Percentiles rank a stretch among this genome's conserved stretches.
Conservation (phyloP, 2,797 vertebrate genomes). For the Chelmon rostratus region DNA sequence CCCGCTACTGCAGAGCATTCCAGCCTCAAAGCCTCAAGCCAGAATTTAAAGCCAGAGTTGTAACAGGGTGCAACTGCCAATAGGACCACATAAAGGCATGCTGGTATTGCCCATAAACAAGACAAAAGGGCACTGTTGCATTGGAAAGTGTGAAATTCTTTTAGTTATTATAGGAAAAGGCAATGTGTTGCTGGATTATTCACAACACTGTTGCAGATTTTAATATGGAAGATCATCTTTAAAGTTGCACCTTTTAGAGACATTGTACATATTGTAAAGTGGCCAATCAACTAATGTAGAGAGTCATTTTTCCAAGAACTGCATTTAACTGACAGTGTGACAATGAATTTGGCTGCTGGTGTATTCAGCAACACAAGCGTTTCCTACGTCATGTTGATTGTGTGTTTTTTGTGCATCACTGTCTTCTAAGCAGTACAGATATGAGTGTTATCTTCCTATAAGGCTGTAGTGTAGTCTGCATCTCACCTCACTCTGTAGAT, state of each 20-base stretch:
- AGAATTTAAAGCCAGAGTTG: slow-evolving; percentile 47
- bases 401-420: not conserved
- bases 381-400: not conserved
- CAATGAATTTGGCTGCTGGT: not conserved
- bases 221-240: not conserved
- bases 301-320: not conserved
- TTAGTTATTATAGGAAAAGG: not conserved
- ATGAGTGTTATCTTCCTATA: not conserved
- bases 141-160: slow-evolving; percentile 30
- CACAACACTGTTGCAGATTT: not conserved
- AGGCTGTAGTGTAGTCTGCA: not conserved
- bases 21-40: slow-evolving; percentile 25
- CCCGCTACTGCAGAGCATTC: not conserved
- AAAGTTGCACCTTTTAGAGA: not conserved
- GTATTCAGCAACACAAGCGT: not conserved
- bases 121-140: slow-evolving; percentile 32
- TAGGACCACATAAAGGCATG: slow-evolving; percentile 29
- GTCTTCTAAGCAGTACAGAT: not conserved
- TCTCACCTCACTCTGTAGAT: slow-evolving; percentile 1
- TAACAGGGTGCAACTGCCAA: slow-evolving; percentile 24
- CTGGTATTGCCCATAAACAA: slow-evolving; percentile 48
- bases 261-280: not conserved
- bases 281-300: not conserved
- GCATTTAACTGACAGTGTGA: not conserved
- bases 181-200: slow-evolving; percentile 10